A percentile compares a stretch with the other conserved stretches of the same genome.
These are phyloP conservation scores for Bicyclus anynana DNA, from an alignment of 1,140 invertebrate species.

Conservation along the genomic window DNA sequence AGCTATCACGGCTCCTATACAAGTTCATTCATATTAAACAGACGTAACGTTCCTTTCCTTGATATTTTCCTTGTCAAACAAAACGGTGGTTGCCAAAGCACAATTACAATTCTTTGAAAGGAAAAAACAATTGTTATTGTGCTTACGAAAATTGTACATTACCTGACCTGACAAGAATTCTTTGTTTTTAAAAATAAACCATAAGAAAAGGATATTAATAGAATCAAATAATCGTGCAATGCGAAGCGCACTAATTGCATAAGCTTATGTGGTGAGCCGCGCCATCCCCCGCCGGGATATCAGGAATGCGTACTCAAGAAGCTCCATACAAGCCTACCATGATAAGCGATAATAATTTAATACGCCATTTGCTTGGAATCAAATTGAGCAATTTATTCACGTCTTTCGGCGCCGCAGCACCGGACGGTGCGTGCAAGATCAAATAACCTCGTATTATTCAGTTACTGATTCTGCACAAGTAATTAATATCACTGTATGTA, in stretches of 20 bases:
- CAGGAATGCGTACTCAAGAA: slow-evolving; percentile 51
- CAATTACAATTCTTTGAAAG: too few species aligned
- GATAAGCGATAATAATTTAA: slow-evolving; percentile 63
- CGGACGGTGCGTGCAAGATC: slow-evolving; percentile 33
- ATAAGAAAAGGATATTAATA: not conserved
- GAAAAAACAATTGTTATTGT: too few species aligned
- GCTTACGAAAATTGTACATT: too few species aligned
- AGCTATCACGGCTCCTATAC: too few species aligned
- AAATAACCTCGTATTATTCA: slow-evolving; percentile 49
- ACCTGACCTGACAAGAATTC: too few species aligned
- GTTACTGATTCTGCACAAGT: slow-evolving; percentile 34
- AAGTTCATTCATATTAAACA: too few species aligned
- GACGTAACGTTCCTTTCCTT: too few species aligned
- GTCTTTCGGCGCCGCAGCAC: slow-evolving; percentile 40
- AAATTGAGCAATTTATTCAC: slow-evolving; percentile 72
- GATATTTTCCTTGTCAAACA: too few species aligned
- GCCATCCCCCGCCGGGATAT: slow-evolving; percentile 37
- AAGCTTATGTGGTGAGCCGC: slow-evolving; percentile 20
- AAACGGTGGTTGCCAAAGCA: too few species aligned
- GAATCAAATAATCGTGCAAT: slow-evolving; percentile 12
- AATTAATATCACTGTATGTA: slow-evolving; percentile 41
- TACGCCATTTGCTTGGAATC: slow-evolving; percentile 53
- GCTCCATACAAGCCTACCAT: slow-evolving; percentile 36
- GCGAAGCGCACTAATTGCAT: slow-evolving; percentile 30
- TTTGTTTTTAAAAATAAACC: too few species aligned